These are phyloP conservation scores for Rhorus exstirpatorius DNA, from an alignment of 2,888 invertebrate species.

Conservation along the genomic window DNA sequence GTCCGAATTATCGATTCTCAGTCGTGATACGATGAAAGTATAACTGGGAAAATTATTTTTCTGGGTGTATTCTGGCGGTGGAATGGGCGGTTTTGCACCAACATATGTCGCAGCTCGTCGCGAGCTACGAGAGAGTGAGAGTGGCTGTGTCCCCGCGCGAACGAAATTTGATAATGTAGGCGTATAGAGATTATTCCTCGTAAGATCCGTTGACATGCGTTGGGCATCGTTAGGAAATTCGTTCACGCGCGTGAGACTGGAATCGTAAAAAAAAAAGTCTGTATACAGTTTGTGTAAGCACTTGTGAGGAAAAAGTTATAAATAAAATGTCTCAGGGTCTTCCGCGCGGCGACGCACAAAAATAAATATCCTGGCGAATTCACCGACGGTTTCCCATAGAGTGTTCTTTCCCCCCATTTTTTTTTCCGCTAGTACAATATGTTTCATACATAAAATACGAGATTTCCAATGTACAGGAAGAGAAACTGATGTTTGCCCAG, in stretches of 20 bases:
- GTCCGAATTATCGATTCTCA: neutral
- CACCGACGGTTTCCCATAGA: conserved; percentile 41
- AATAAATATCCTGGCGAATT: conserved; percentile 52
- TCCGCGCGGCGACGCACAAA: conserved; percentile 25
- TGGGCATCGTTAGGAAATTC: no score
- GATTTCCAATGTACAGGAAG: no score
- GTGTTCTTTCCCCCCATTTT: neutral
- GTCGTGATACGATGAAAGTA: no score
- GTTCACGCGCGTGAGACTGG: no score
- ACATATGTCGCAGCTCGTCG: conserved; percentile 42
- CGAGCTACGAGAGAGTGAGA: conserved; percentile 7
- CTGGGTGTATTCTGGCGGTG: neutral
- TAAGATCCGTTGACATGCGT: no score
- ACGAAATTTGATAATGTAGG: conserved; percentile 37
- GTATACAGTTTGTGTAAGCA: no score
- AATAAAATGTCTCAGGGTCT: conserved; percentile 4
- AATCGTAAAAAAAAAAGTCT: no score
- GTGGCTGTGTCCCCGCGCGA: neutral
- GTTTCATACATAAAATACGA: no score
- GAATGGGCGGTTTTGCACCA: neutral
- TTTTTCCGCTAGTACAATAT: no score
- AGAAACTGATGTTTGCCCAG: no score
- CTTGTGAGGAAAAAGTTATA: conserved; percentile 8
- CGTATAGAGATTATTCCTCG: conserved; percentile 36
- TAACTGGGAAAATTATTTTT: neutral